These are phyloP conservation scores for Himalopsyche phryganea DNA, from an alignment of 1,140 invertebrate species.

Conservation along the genomic window DNA sequence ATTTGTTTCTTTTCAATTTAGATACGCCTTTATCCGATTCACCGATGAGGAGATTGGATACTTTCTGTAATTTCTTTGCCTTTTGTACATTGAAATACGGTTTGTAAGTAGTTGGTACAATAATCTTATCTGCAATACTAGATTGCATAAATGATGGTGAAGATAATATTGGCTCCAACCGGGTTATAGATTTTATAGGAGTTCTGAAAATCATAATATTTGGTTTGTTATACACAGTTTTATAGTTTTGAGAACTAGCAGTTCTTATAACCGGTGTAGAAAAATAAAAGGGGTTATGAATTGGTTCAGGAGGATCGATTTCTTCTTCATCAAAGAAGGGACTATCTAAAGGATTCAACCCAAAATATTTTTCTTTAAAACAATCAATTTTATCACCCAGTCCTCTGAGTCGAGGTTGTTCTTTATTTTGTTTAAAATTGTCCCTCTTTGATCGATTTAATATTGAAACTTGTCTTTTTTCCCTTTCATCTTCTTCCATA, in stretches of 20 bases:
- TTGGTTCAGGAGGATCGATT: conserved; percentile 43
- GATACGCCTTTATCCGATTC: no score
- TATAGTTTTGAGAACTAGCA: no score
- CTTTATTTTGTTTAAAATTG: conserved; percentile 34
- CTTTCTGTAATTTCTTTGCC: neutral
- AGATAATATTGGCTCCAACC: no score
- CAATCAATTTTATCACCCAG: conserved; percentile 73
- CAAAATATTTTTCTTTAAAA: conserved; percentile 70
- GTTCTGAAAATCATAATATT: no score
- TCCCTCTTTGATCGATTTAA: conserved; percentile 9
- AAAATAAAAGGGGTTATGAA: conserved; percentile 31
- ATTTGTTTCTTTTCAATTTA: no score
- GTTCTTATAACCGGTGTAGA: no score
- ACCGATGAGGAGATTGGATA: no score
- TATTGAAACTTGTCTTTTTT: conserved; percentile 22
- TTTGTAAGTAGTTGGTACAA: neutral
- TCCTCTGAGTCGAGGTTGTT: conserved; percentile 46
- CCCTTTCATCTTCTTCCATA: conserved; percentile 35
- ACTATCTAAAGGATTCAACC: conserved; percentile 68
- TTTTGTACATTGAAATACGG: neutral
- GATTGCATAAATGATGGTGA: no score
- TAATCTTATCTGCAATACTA: neutral
- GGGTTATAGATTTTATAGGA: no score
- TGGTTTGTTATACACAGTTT: no score
- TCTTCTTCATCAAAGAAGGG: conserved; percentile 65